Conservation (phyloP, 2,888 invertebrate species). For the Drosophila villosipedis region DNA sequence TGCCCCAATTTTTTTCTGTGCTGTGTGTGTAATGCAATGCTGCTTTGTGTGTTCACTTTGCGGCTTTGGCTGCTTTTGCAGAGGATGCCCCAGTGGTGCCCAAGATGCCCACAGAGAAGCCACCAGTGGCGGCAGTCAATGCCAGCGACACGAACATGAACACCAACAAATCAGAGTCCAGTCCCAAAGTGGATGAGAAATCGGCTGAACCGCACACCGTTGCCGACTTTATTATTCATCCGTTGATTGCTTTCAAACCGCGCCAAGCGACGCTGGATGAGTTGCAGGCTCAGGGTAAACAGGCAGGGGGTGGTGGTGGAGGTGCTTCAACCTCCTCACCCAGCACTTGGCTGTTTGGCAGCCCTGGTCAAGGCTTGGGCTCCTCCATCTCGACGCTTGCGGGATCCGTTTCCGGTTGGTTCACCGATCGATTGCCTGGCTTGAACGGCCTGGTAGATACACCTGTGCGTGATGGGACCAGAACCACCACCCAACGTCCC, state of each 20-base stretch:
- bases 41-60: conserved; percentile 31
- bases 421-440: conserved; percentile 76
- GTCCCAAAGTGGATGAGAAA: conserved; percentile 17
- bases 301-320: conserved; percentile 22
- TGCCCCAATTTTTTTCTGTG: conserved; percentile 69
- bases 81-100: conserved; percentile 51
- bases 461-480: conserved; percentile 65
- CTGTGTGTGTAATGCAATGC: conserved; percentile 15
- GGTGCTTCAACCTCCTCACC: conserved; percentile 29
- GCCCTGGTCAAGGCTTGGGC: conserved; percentile 77
- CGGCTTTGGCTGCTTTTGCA: conserved; percentile 18
- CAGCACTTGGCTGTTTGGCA: conserved; percentile 72
- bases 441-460: conserved; percentile 74
- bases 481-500: conserved; percentile 68
- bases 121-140: conserved; percentile 35
- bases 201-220: conserved; percentile 74
- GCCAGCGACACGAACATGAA: not conserved
- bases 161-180: conserved; percentile 7
- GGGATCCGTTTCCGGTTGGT: conserved; percentile 82
- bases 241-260: conserved; percentile 81
- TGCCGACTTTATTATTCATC: conserved; percentile 82
- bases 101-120: conserved; percentile 66
- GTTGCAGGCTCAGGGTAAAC: conserved; percentile 65
- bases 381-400: conserved; percentile 77
- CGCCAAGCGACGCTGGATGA: conserved; percentile 60